phyloP scores from a whole-genome alignment of 1,140 invertebrate genomes.

The Thalassaphorura encarpata region DNA sequence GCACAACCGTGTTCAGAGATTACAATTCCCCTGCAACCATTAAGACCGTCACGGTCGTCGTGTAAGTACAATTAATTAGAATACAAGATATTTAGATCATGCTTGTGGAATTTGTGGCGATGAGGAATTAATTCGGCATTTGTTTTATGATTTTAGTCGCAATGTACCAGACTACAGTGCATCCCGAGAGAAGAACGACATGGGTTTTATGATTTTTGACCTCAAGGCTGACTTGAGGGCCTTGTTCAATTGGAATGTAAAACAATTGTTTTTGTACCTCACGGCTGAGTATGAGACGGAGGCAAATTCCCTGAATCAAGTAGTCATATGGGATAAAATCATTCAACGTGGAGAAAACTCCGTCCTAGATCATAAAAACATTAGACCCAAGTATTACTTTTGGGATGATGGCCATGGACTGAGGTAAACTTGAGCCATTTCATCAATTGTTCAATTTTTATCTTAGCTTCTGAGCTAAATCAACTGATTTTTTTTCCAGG shows the following conservation, averaged over 20 bases:
- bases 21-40: slow-evolving; percentile 73
- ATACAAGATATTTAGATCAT: no score
- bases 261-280: slow-evolving; percentile 92
- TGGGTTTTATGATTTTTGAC: slow-evolving; percentile 91
- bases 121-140: background rate
- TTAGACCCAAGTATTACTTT: slow-evolving; percentile 98
- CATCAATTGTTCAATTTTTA: background rate
- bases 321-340: slow-evolving; percentile 99
- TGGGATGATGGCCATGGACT: slow-evolving; percentile 98
- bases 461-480: background rate
- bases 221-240: slow-evolving; percentile 80
- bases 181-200: slow-evolving; percentile 84
- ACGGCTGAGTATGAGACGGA: slow-evolving; percentile 90
- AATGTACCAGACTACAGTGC: slow-evolving; percentile 94
- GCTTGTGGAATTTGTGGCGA: no score
- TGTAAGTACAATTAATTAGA: no score
- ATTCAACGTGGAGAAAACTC: slow-evolving; percentile 87
- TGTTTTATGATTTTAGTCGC: slow-evolving; percentile 58
- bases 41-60: slow-evolving; percentile 80
- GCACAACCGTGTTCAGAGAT: slow-evolving; percentile 89
- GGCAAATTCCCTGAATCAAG: slow-evolving; percentile 82
- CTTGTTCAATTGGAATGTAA: slow-evolving; percentile 99
- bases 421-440: slow-evolving; percentile 50
- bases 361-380: slow-evolving; percentile 79
- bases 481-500: slow-evolving; percentile 48